Percentiles rank a stretch among this genome's conserved stretches.
Conservation (phyloP, 2,797 vertebrate species). For the Lutjanus argentimaculatus region DNA sequence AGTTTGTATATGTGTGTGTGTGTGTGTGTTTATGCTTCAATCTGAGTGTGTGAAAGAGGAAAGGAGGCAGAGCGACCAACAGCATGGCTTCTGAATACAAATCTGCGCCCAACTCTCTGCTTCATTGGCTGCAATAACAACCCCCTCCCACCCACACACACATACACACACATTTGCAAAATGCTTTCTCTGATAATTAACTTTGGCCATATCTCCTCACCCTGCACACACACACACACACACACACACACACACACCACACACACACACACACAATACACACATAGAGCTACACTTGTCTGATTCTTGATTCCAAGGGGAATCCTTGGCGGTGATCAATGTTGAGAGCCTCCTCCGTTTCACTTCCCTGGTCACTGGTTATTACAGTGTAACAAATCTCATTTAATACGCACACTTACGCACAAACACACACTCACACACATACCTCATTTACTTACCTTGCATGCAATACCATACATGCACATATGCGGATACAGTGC, state of each 20-base stretch:
- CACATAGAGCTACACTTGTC: conserved; percentile 4
- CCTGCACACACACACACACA: not conserved
- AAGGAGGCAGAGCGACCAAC: conserved; percentile 12
- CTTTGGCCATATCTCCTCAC: conserved; percentile 33
- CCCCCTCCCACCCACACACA: conserved; percentile 11
- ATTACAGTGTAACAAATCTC: conserved; percentile 51
- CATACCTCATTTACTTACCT: conserved; percentile 3
- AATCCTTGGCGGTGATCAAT: conserved; percentile 54
- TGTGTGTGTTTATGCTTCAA: conserved; percentile 1
- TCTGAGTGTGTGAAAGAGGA: conserved; percentile 26
- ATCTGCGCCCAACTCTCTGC: conserved; percentile 46
- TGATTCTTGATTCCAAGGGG: conserved; percentile 39
- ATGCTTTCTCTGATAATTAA: conserved; percentile 61
- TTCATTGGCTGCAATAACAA: conserved; percentile 55
- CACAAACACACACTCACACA: conserved; percentile 6
- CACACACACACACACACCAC: conserved; percentile 2
- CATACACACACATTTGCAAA: conserved; percentile 34
- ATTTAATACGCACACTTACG: conserved; percentile 29
- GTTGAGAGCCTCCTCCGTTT: conserved; percentile 35
- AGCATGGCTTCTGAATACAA: conserved; percentile 44
- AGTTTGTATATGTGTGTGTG: conserved; percentile 5
- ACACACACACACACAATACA: conserved; percentile 16
- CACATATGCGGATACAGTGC: not conserved
- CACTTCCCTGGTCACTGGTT: conserved; percentile 47
- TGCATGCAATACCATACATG: conserved; percentile 2